Base-by-base conservation (phyloP, 1,140 invertebrate genomes). In the Heliconius himera region DNA sequence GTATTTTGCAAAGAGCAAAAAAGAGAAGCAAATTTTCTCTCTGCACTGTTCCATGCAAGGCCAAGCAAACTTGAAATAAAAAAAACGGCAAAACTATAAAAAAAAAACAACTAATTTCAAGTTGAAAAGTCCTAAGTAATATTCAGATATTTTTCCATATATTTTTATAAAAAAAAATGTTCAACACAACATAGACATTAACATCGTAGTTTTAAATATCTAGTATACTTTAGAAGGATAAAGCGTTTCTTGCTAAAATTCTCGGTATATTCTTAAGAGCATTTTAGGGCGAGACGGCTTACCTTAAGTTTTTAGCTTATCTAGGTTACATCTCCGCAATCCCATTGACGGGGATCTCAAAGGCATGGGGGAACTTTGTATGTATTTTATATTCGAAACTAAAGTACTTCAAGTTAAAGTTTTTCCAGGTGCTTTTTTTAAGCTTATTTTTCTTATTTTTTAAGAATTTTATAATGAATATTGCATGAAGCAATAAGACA, bases 241-340 rank as follows among this genome's bases (percentile, higher is more conserved):
- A 41, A 72, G 29, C 70, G 29, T 11, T 33, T 72, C 33, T 72
- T 72, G n/a, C 26, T 3, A 74, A 74, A 74, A 51, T 51, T 16
- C 73, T 22, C 41, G 73, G 20, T 38, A 74, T 20, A 51, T 74
- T 78, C 49, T 78, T 77, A 73, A 78, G 71, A 78, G 70, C 70
- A 51, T 78, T 78, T 78, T 38, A 78, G 77, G 77, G 70, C 77
- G 71, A 73, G 70, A 51, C 56, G 71, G 51, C 54, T 78, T 78
- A 75, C 66, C 78, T 78, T 75, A 75, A 75, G 60, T 60, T 79
- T 75, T 75, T 75, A 72, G 70, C 76, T 85, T 87, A 87, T 87
- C 82, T 87, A 80, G 84, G 84, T 84, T 85, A 85, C 84, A 85
- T 85, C 84, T 85, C 81, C 26, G 33, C 56, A 73, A 76, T 73